A percentile compares a stretch with the other conserved stretches of the same genome.
phyloP scores from a whole-genome alignment of 2,888 invertebrate species.

The Harpagoxenus sublaevis region DNA sequence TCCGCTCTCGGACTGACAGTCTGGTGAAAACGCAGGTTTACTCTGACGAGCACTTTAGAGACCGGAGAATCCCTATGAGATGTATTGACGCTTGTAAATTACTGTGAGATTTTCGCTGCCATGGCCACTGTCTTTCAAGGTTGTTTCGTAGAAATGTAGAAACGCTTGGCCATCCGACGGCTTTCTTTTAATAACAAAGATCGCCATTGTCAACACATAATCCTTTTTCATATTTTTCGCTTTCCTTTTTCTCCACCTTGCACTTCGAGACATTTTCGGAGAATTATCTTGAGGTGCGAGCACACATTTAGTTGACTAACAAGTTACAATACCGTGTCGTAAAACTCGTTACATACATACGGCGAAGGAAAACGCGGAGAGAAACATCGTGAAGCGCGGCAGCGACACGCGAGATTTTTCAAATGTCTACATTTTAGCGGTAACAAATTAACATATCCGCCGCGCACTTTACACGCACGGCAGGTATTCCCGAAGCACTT shows the following conservation, averaged over 20 bases:
- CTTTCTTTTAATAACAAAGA: constrained; percentile 2
- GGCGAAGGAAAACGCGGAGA: constrained; percentile 22
- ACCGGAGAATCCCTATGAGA: constrained; percentile 50
- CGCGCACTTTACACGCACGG: constrained; percentile 30
- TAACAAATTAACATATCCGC: constrained; percentile 48
- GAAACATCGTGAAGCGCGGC: not conserved
- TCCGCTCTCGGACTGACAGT: not conserved
- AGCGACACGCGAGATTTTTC: constrained; percentile 33
- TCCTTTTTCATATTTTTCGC: not conserved
- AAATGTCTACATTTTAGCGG: constrained; percentile 44
- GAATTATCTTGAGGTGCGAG: constrained; percentile 7
- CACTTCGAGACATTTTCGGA: not conserved
- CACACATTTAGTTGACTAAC: not conserved
- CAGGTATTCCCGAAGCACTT: constrained; percentile 45
- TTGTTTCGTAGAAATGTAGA: constrained; percentile 36
- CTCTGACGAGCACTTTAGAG: constrained; percentile 27
- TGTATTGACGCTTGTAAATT: constrained; percentile 60
- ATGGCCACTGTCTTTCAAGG: constrained; percentile 5
- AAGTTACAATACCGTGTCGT: constrained; percentile 25
- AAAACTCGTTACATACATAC: constrained; percentile 22
- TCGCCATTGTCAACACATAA: not conserved
- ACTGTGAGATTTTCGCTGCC: constrained; percentile 46
- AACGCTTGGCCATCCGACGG: not conserved
- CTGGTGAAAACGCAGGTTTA: constrained; percentile 14
- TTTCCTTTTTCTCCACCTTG: not conserved